These are phyloP conservation scores for Amorpha juglandis DNA, from an alignment of 2,888 invertebrate genomes.

Conservation along the genomic window DNA sequence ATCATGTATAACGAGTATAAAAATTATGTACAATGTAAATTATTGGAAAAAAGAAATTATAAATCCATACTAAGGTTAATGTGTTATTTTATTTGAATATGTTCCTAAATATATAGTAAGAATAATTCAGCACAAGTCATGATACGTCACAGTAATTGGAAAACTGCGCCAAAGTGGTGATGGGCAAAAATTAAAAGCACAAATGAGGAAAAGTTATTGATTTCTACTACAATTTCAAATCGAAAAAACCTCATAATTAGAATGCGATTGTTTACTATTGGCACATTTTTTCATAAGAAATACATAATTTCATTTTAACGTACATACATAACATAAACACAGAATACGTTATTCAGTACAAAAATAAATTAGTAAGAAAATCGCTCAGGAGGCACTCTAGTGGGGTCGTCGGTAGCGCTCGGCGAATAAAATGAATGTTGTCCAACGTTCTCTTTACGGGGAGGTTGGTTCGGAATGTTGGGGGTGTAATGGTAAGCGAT, in stretches of 20 bases:
- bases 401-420: slow-evolving; percentile 13
- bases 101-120: too few species aligned
- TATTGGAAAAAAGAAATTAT: slow-evolving; percentile 9
- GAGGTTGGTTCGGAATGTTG: slow-evolving; percentile 27
- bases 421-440: slow-evolving; percentile 21
- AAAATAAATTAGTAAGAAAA: slow-evolving; percentile 15
- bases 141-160: too few species aligned
- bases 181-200: neutral
- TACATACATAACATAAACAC: too few species aligned
- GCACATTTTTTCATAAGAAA: too few species aligned
- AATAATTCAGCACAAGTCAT: neutral
- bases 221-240: too few species aligned
- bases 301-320: too few species aligned
- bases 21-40: neutral
- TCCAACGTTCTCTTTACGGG: slow-evolving; percentile 2
- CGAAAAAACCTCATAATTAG: too few species aligned
- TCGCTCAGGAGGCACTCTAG: slow-evolving; percentile 14
- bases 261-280: too few species aligned
- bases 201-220: too few species aligned
- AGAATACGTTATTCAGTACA: too few species aligned
- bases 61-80: neutral
- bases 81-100: slow-evolving; percentile 14
- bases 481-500: slow-evolving; percentile 25
- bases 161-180: neutral
- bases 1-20: neutral